Percentiles rank a stretch among this genome's conserved stretches.
These are phyloP conservation scores for Corvus moneduloides DNA, from an alignment of 2,113 vertebrate species.

Conservation along the genomic window DNA sequence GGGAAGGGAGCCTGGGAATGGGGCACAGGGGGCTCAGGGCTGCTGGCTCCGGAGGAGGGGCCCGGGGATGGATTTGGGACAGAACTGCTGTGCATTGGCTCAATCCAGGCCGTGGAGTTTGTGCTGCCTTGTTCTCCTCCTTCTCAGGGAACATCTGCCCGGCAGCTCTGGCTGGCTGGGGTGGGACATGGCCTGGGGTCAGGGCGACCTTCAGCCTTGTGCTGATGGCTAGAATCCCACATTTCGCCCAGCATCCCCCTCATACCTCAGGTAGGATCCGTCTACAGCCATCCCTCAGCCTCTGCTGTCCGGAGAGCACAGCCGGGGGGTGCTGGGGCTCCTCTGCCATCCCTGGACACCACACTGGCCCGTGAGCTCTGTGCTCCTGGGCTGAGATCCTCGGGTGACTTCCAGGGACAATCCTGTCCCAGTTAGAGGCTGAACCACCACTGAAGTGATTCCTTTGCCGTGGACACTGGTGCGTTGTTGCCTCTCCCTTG, in stretches of 20 bases:
- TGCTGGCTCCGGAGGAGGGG: neutral
- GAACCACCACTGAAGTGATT: fast-evolving
- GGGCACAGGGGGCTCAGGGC: neutral
- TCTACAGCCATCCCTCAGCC: neutral
- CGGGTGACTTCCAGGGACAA: neutral
- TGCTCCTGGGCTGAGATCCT: neutral
- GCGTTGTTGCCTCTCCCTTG: fast-evolving
- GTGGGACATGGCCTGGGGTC: fast-evolving
- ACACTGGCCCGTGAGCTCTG: neutral
- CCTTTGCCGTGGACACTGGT: neutral
- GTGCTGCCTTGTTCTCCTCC: neutral
- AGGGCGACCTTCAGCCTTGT: fast-evolving
- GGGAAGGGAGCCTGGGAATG: neutral
- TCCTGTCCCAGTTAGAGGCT: neutral
- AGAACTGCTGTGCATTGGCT: fast-evolving
- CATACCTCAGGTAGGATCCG: neutral
- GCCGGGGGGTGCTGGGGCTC: neutral
- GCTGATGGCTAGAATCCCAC: neutral
- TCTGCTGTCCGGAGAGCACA: neutral
- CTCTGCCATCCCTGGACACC: neutral
- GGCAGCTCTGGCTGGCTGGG: neutral
- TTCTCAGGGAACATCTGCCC: neutral
- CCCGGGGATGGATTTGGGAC: neutral
- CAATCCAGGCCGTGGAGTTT: neutral
- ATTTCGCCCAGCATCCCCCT: neutral